phyloP scores from a whole-genome alignment of 2,113 vertebrate genomes.

The Ameiurus melas region DNA sequence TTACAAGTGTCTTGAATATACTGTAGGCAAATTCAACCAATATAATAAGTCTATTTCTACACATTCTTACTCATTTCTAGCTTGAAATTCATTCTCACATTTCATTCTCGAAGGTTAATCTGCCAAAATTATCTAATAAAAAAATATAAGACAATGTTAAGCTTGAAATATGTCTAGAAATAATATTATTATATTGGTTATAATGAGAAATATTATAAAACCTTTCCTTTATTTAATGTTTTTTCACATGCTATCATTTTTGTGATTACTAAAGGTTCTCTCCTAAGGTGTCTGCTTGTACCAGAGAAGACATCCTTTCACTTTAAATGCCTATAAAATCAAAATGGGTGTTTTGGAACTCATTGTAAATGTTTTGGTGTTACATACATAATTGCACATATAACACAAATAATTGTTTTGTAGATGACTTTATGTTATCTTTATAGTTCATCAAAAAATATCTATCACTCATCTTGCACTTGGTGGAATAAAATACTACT shows the following conservation, averaged over 20 bases:
- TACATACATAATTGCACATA: not conserved
- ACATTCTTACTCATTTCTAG: not conserved
- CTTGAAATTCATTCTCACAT: not conserved
- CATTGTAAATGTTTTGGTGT: not conserved
- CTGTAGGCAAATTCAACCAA: not conserved
- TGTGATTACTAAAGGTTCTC: not conserved
- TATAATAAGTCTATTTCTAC: not conserved
- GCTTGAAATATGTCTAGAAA: not conserved
- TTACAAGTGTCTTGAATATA: not conserved
- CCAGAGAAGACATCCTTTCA: not conserved
- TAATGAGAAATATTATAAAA: not conserved
- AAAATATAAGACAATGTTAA: not conserved
- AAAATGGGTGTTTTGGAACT: not conserved
- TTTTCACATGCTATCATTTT: not conserved
- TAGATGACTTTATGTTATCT: not conserved
- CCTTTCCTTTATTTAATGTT: not conserved
- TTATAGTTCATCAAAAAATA: not conserved
- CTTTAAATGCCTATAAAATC: not conserved
- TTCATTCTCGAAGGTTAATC: no score
- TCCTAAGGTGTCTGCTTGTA: not conserved
- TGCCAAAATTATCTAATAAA: no score
- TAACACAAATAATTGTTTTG: not conserved
- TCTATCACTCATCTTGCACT: not conserved
- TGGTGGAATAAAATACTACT: not conserved
- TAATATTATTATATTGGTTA: not conserved